phyloP scores from a whole-genome alignment of 1,140 invertebrate species.

The Drosophila rufa region DNA sequence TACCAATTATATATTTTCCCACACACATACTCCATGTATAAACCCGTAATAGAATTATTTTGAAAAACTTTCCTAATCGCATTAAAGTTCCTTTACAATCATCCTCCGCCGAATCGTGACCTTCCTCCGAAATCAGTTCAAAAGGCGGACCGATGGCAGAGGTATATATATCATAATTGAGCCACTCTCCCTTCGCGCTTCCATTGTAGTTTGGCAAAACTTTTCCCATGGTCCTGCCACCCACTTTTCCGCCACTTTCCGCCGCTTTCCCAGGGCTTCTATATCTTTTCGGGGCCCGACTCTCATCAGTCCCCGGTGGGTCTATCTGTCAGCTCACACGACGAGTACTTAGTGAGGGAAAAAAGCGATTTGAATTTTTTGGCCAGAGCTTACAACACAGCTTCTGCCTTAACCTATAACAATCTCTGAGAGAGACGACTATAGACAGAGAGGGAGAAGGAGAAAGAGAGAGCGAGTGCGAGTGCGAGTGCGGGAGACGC shows the following conservation, averaged over 20 bases:
- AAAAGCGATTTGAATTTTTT: slow-evolving; percentile 41
- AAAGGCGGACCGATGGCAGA: neutral
- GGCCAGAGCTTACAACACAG: slow-evolving; percentile 18
- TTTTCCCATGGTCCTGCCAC: neutral
- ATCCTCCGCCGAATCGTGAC: slow-evolving; percentile 1
- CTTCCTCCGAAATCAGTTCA: slow-evolving; percentile 11
- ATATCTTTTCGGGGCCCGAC: slow-evolving; percentile 7
- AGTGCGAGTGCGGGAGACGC: slow-evolving; percentile 1
- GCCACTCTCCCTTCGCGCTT: neutral
- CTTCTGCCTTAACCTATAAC: slow-evolving; percentile 24
- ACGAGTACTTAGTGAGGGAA: slow-evolving; percentile 26
- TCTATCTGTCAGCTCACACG: slow-evolving; percentile 32
- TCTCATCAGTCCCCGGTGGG: slow-evolving; percentile 19
- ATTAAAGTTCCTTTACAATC: slow-evolving; percentile 19
- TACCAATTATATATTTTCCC: neutral
- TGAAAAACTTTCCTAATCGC: slow-evolving; percentile 11
- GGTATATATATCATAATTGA: slow-evolving; percentile 32
- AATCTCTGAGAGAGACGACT: neutral
- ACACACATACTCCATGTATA: too few relatives aligned
- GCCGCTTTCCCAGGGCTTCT: neutral
- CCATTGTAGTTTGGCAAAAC: slow-evolving; percentile 33
- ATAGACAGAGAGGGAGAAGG: neutral
- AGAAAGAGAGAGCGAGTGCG: neutral
- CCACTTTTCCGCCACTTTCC: neutral
- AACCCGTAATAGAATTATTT: neutral